Evolutionary conservation across 2,888 invertebrate species (phyloP).

Genomic region (Zelleria hepariella): DNA sequence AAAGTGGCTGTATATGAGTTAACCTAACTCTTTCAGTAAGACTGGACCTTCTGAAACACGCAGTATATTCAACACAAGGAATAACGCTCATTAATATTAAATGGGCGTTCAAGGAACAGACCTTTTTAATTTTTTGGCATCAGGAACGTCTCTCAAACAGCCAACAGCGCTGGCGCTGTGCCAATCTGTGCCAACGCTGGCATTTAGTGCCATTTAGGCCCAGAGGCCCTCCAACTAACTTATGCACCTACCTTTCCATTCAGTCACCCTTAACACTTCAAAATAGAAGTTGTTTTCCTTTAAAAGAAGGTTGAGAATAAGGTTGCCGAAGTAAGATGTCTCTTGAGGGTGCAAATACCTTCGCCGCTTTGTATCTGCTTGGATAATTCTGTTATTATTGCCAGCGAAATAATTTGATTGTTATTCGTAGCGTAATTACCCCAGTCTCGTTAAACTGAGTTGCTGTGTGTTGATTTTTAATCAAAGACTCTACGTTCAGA

Average conservation of each 20-base stretch:
- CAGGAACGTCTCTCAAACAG: not conserved
- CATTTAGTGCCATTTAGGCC: not conserved
- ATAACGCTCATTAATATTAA: no score
- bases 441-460: not conserved
- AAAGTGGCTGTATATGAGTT: no score
- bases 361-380: not conserved
- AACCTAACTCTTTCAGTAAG: no score
- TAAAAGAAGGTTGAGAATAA: not conserved
- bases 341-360: not conserved
- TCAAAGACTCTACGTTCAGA: no score
- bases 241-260: not conserved
- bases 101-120: not conserved
- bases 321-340: not conserved
- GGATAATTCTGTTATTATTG: no score
- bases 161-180: not conserved
- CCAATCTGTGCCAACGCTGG: not conserved
- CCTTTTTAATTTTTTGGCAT: not conserved
- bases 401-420: no score
- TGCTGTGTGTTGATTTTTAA: no score
- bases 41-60: no score
- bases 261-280: not conserved
- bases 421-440: no score
- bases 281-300: not conserved
- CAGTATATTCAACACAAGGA: no score
- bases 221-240: not conserved